Percentiles rank a stretch among this genome's conserved stretches.
phyloP scores from a whole-genome alignment of 64 coral and sea anemone genomes.

The Actinia equina region DNA sequence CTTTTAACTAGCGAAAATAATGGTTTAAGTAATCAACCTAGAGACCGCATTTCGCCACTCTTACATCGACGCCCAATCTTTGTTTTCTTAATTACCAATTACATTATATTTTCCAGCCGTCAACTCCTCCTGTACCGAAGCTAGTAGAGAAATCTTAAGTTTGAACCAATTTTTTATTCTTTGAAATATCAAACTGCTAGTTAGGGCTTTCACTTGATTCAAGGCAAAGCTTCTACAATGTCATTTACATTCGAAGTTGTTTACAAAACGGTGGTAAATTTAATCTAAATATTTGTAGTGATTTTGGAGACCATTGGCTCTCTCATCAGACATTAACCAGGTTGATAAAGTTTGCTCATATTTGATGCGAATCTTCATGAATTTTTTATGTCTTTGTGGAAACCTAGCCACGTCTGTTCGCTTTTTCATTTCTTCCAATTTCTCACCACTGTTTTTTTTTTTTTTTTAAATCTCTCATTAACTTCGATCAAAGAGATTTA shows the following conservation, averaged over 20 bases:
- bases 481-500: neutral
- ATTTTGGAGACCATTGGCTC: neutral
- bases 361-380: neutral
- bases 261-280: constrained; percentile 26
- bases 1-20: constrained; percentile 1
- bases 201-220: neutral
- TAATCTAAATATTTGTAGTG: constrained; percentile 3
- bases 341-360: constrained; percentile 14
- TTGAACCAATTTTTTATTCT: neutral
- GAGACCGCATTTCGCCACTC: neutral
- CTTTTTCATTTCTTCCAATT: neutral
- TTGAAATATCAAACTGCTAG: neutral
- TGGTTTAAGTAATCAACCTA: neutral
- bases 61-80: neutral
- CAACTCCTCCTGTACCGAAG: neutral
- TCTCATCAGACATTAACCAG: constrained; percentile 15
- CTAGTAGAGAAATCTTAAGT: neutral
- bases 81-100: neutral
- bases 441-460: neutral
- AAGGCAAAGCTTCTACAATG: neutral
- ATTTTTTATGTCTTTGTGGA: constrained; percentile 13
- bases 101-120: neutral
- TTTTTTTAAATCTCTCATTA: neutral
- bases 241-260: constrained; percentile 2
- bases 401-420: neutral